These are phyloP conservation scores for Chlorops oryzae DNA, from an alignment of 1,140 invertebrate genomes.

Conservation along the genomic window DNA sequence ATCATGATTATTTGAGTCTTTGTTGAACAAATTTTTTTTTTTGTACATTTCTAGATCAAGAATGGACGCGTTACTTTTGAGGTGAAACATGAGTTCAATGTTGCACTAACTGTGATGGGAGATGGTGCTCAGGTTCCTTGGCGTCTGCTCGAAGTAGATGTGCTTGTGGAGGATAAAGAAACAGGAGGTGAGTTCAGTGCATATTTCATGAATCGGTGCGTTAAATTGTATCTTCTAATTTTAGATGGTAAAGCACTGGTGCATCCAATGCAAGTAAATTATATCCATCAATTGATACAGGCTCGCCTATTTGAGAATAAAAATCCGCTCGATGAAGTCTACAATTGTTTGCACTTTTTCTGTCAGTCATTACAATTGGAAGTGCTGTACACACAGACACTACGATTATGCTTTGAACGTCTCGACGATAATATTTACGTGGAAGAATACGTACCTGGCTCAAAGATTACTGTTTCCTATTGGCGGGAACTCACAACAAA, in stretches of 20 bases:
- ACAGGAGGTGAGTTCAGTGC: constrained; percentile 65
- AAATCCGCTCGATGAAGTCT: constrained; percentile 73
- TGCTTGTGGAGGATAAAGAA: constrained; percentile 94
- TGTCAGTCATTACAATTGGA: constrained; percentile 93
- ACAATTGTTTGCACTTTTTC: constrained; percentile 86
- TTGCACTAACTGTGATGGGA: constrained; percentile 93
- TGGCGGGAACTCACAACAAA: constrained; percentile 65
- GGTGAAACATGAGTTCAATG: constrained; percentile 94
- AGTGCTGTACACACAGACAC: constrained; percentile 89
- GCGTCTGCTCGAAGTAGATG: constrained; percentile 89
- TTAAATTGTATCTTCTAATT: background rate
- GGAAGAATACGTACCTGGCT: constrained; percentile 86
- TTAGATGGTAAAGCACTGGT: constrained; percentile 90
- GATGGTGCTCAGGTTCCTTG: constrained; percentile 88
- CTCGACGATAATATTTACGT: constrained; percentile 86
- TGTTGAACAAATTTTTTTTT: too few relatives aligned
- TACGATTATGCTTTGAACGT: constrained; percentile 78
- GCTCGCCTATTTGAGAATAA: constrained; percentile 79
- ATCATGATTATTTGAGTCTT: too few relatives aligned
- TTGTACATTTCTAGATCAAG: constrained; percentile 60
- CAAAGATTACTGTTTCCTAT: constrained; percentile 84
- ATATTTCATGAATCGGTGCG: background rate
- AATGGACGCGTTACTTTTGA: constrained; percentile 90
- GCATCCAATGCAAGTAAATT: constrained; percentile 85
- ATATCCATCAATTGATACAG: constrained; percentile 87